Evolutionary conservation across 2,888 invertebrate genomes (phyloP).

Genomic region (Nineta flava): DNA sequence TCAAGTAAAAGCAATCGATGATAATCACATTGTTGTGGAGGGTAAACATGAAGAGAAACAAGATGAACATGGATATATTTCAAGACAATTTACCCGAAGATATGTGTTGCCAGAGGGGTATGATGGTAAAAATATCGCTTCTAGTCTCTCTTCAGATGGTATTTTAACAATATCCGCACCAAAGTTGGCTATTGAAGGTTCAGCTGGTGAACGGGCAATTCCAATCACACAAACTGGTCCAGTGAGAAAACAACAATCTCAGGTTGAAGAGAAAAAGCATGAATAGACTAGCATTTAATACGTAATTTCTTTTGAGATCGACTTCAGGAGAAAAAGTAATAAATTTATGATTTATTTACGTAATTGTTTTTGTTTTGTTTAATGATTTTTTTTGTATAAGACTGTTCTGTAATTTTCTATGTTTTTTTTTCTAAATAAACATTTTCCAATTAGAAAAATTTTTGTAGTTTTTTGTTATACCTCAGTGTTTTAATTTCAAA

Average conservation of each 20-base stretch:
- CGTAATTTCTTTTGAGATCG: no score
- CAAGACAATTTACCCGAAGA: constrained; percentile 52
- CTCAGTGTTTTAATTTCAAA: no score
- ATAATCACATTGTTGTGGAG: constrained; percentile 41
- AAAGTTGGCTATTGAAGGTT: constrained; percentile 19
- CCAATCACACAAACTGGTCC: constrained; percentile 15
- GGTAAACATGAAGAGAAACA: constrained; percentile 61
- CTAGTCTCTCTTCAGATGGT: constrained; percentile 30
- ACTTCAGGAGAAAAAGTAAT: no score
- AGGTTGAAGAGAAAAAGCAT: no score
- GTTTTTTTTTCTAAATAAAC: no score
- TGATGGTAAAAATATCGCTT: constrained; percentile 26
- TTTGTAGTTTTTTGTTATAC: no score
- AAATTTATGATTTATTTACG: no score
- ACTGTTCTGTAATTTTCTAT: no score
- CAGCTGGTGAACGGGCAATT: constrained; percentile 11
- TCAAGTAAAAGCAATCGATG: constrained; percentile 46
- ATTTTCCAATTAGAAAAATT: no score
- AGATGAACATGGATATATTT: constrained; percentile 56
- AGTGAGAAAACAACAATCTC: constrained; percentile 5
- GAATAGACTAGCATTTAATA: no score
- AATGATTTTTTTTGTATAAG: no score
- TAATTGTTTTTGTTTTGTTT: not conserved
- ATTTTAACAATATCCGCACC: constrained; percentile 31
- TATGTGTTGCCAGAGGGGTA: constrained; percentile 30